Evolutionary conservation across 2,797 vertebrate species (phyloP), one percentile per base, ranked within the genome.

Genomic region (Phalloptychus januarius): DNA sequence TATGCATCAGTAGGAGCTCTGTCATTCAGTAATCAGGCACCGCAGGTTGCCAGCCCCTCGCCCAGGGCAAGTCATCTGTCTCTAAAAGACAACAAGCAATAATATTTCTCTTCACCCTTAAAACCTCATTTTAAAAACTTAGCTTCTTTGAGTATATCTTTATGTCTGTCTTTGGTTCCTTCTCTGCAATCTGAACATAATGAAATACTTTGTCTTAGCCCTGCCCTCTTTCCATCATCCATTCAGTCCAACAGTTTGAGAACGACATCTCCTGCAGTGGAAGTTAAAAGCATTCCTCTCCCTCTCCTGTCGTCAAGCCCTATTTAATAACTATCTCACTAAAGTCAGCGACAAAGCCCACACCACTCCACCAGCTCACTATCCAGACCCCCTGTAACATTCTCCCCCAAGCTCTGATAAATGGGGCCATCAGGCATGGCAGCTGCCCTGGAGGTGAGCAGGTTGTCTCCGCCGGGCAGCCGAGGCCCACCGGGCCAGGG

Each of bases 291-390:
- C 89, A 91, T 91, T 95, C 94, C 94, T 95, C 94, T 88, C 78
- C 58, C 89, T 93, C 61, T 88, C 95, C 92, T 95, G 90, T 96
- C 94, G 95, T 95, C 88, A 87, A 92, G 93, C 91, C 95, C 96
- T 94, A 94, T 96, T 96, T 95, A 95, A 95, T 92, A 96, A 95
- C 93, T 89, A 96, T 95, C 93, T 94, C 94, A 95, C 95, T 96
- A 95, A 95, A 96, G 96, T 96, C 94, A 95, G 95, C 91, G 95
- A 93, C 93, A 93, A 94, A 79, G 33, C 71, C 48, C 33, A 38
- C 36, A 36, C 80, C 73, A 72, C 45, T 12, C 79, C 76, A 31
- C 78, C 71, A 82, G 54, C 23, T 79, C 72, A 78, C 80, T 74
- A 61, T 48, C 50, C 74, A 61, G 74, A 74, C 87, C 84, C 85